Base-by-base conservation (phyloP, 2,113 vertebrate genomes). In the Helogale parvula region DNA sequence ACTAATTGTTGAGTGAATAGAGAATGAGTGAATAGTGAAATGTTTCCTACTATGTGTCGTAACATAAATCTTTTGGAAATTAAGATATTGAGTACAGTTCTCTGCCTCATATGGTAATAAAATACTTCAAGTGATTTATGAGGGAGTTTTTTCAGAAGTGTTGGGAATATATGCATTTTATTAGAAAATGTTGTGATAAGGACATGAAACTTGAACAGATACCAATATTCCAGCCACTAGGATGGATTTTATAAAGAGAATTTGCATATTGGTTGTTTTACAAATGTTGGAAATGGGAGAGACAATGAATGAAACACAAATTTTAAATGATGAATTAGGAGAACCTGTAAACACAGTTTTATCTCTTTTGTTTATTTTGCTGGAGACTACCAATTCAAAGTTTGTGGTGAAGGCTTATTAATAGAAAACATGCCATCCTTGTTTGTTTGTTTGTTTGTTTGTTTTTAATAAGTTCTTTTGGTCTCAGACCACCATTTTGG, bases 251-350 rank as follows among this genome's bases (percentile, higher is more conserved):
- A 71, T 23, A 38, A 33, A 5, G 29, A 96, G 23, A 91, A 89
- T 81, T 66, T 84, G 45, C 19, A 63, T 63, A 63, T 63, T 79
- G 81, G 35, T 27, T 74, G 17, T 68, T 88, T 66, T 25, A 74
- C 65, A 93, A 90, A 88, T 96, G 13, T 85, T 97, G 47, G 31
- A 76, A 47, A 25, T 71, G 15, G 27, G 83, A 95, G 27, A 88
- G n/a, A 60, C 79, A 96, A 79, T 66, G 4, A 90, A 82, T 23
- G 17, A 92, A 74, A 88, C 16, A 38, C 27, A 15, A 57, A 82
- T 84, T 93, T 93, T 69, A 92, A 94, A 15, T 71, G 7, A 81
- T 25, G 5, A 95, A 63, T 38, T 31, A 86, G 25, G 19, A 76
- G 57, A 90, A 35, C 0, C 31, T 52, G 13, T 15, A 83, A 63